These are phyloP conservation scores for Clarias fuscus DNA, from an alignment of 2,797 vertebrate genomes.

Conservation along the genomic window DNA sequence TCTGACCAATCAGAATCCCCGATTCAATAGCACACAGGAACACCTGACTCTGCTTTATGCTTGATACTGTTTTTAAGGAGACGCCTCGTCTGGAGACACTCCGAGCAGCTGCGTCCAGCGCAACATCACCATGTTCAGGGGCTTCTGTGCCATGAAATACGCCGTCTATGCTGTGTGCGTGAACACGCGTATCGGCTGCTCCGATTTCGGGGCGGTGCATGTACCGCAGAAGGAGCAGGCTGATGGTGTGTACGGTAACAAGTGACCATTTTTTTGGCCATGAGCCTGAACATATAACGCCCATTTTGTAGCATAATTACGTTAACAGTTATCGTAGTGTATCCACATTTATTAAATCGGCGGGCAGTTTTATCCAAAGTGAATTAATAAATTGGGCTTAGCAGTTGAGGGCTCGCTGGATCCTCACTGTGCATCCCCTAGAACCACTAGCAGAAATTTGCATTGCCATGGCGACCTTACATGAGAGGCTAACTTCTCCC, in stretches of 20 bases:
- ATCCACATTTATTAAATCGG: background rate
- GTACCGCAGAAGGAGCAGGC: constrained; percentile 57
- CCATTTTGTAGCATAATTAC: background rate
- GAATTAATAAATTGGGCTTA: background rate
- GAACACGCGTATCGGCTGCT: constrained; percentile 75
- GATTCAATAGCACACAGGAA: background rate
- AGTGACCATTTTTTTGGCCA: background rate
- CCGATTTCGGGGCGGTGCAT: constrained; percentile 63
- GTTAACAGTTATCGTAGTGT: background rate
- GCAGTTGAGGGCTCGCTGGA: background rate
- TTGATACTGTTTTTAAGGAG: constrained; percentile 57
- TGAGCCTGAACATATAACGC: background rate
- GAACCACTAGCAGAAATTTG: background rate
- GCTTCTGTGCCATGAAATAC: constrained; percentile 95
- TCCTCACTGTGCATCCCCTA: no score
- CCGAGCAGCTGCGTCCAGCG: constrained; percentile 70
- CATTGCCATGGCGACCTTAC: background rate
- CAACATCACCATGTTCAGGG: constrained; percentile 84
- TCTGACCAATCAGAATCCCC: background rate
- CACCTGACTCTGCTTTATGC: background rate
- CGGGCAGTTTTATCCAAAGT: background rate
- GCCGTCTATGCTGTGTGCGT: constrained; percentile 91
- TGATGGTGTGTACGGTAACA: constrained; percentile 60
- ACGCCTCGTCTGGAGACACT: constrained; percentile 53
- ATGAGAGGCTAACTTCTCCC: constrained; percentile 37